Conservation (phyloP, 1,140 invertebrate genomes). For the Leucophenga varia region DNA sequence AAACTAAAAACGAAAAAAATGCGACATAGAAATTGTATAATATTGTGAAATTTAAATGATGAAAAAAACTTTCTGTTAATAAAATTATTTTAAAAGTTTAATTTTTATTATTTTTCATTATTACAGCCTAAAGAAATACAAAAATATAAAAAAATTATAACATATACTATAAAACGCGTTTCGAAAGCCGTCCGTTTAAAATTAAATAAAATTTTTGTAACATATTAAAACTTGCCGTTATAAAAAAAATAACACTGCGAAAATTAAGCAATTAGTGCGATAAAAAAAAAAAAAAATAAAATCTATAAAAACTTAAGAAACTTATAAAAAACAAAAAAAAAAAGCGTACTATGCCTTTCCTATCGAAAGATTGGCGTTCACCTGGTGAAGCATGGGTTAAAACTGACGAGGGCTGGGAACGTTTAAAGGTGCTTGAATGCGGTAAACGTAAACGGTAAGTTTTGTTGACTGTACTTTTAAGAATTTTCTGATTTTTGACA, state of each 20-base stretch:
- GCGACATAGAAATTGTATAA: too few relatives aligned
- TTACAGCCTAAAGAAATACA: too few relatives aligned
- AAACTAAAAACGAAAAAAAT: too few relatives aligned
- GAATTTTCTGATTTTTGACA: too few relatives aligned
- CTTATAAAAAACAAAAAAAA: slow-evolving; percentile 15
- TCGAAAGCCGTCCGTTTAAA: slow-evolving; percentile 39
- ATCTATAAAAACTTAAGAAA: slow-evolving; percentile 15
- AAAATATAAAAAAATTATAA: slow-evolving; percentile 3
- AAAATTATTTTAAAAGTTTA: slow-evolving; percentile 10
- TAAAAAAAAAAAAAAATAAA: slow-evolving; percentile 21
- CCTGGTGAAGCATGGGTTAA: slow-evolving; percentile 98
- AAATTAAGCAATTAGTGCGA: too few relatives aligned
- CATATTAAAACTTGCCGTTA: too few relatives aligned
- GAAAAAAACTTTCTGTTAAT: too few relatives aligned
- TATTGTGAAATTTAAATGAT: too few relatives aligned
- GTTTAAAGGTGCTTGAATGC: slow-evolving; percentile 88
- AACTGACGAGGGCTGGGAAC: slow-evolving; percentile 94
- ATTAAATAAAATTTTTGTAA: too few relatives aligned
- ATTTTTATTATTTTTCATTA: slow-evolving; percentile 1
- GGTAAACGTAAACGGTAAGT: slow-evolving; percentile 63
- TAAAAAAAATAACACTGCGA: too few relatives aligned
- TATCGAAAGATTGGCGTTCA: slow-evolving; percentile 90
- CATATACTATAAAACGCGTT: slow-evolving; percentile 18
- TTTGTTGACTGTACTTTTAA: too few relatives aligned
- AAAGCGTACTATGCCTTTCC: slow-evolving; percentile 82